These are phyloP conservation scores for Saimiri boliviensis DNA, from an alignment of 2,113 vertebrate genomes.

Conservation along the genomic window DNA sequence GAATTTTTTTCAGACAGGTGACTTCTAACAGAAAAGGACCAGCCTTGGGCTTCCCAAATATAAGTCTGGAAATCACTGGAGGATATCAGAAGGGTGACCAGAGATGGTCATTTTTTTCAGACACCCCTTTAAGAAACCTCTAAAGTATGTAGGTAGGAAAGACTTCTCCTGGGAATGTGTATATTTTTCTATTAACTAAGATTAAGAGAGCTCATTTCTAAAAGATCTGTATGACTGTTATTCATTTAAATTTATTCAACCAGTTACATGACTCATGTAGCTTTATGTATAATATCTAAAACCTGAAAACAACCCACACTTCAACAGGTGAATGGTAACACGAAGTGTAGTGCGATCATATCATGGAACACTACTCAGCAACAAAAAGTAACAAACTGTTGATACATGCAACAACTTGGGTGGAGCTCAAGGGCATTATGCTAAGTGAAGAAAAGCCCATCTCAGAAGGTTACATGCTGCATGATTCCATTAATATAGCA, in stretches of 20 bases:
- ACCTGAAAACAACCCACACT: not conserved
- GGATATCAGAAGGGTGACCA: not conserved
- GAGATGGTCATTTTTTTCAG: not conserved
- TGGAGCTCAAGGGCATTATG: not conserved
- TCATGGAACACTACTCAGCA: not conserved
- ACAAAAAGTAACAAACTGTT: not conserved
- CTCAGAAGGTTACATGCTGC: not conserved
- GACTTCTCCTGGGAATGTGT: not conserved
- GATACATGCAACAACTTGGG: not conserved
- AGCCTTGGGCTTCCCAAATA: not conserved
- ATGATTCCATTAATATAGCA: accelerated
- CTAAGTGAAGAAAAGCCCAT: not conserved
- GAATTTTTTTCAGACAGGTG: slow-evolving; percentile 21
- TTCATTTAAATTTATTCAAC: not conserved
- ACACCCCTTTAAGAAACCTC: not conserved
- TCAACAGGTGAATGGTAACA: not conserved
- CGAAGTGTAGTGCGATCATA: not conserved
- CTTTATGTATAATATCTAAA: not conserved
- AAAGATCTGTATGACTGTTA: not conserved
- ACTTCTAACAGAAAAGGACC: not conserved
- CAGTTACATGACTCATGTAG: not conserved
- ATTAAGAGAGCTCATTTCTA: not conserved
- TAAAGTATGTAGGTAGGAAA: not conserved
- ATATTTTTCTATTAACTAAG: not conserved
- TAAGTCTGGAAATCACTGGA: not conserved